Evolutionary conservation across 1,140 invertebrate species (phyloP).

Genomic region (Ips nitidus): DNA sequence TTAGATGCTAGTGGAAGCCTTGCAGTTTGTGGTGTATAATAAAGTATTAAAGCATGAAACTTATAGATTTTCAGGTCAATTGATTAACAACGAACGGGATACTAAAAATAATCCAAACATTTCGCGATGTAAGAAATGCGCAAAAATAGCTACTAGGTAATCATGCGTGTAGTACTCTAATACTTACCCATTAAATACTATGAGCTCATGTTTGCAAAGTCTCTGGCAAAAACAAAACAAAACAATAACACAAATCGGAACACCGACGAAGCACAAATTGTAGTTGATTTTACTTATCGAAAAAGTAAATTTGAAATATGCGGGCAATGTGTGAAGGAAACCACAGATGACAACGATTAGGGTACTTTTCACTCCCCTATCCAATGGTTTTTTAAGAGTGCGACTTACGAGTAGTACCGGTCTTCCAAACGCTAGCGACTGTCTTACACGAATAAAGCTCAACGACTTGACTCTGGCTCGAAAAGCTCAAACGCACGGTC

Average conservation of each 20-base stretch:
- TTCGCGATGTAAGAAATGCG: constrained; percentile 29
- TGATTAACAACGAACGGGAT: constrained; percentile 14
- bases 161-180: neutral
- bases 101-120: constrained; percentile 28
- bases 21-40: too few relatives aligned
- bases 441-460: constrained; percentile 17
- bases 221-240: neutral
- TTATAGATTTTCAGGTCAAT: constrained; percentile 6
- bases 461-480: constrained; percentile 24
- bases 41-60: neutral
- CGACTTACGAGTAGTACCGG: constrained; percentile 17
- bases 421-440: constrained; percentile 5
- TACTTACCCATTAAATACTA: too few relatives aligned
- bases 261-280: neutral
- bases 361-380: constrained; percentile 17
- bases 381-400: constrained; percentile 12
- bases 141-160: constrained; percentile 13
- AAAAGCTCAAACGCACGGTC: constrained; percentile 19
- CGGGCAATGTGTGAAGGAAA: constrained; percentile 21
- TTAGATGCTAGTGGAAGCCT: too few relatives aligned
- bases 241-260: neutral
- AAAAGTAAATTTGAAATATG: constrained; percentile 4
- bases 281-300: neutral
- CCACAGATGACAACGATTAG: constrained; percentile 15
- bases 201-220: neutral